Conservation (phyloP, 2,113 vertebrate species). For the Probosciger aterrimus region DNA sequence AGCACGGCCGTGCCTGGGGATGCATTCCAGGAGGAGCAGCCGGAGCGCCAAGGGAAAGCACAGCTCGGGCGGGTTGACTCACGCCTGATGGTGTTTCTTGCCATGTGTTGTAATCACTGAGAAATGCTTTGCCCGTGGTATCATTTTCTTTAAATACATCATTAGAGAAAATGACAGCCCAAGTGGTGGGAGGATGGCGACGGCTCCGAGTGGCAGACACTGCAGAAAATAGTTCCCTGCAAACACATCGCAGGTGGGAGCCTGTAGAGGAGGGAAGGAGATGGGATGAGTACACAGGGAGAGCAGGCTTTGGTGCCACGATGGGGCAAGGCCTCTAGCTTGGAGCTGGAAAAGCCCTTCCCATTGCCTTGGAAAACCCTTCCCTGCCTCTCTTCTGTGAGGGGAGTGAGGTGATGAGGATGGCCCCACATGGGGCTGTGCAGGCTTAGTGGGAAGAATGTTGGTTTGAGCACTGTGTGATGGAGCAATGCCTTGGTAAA, state of each 20-base stretch:
- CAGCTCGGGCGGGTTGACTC: neutral
- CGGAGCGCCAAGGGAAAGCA: neutral
- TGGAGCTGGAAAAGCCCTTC: neutral
- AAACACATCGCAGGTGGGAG: neutral
- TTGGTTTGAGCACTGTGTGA: rapidly evolving
- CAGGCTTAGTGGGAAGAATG: neutral
- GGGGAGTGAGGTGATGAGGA: neutral
- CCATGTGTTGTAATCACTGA: constrained; percentile 6
- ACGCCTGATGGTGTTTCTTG: neutral
- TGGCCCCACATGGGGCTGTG: neutral
- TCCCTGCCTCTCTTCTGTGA: neutral
- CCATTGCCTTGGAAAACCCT: neutral
- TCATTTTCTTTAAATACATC: constrained; percentile 63
- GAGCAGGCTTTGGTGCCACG: rapidly evolving
- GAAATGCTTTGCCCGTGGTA: constrained; percentile 50
- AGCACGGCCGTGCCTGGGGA: neutral
- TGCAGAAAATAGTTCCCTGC: constrained; percentile 14
- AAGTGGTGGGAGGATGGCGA: constrained; percentile 46
- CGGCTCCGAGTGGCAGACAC: constrained; percentile 43
- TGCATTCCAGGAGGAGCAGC: neutral
- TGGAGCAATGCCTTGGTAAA: neutral
- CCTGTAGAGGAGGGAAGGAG: neutral
- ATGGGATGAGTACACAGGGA: rapidly evolving
- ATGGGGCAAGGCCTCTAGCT: rapidly evolving
- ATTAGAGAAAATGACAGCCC: constrained; percentile 62